Evolutionary conservation across 1,140 invertebrate genomes (phyloP), one percentile per base, ranked within the genome.

Genomic region (Tetragonula clypearis): DNA sequence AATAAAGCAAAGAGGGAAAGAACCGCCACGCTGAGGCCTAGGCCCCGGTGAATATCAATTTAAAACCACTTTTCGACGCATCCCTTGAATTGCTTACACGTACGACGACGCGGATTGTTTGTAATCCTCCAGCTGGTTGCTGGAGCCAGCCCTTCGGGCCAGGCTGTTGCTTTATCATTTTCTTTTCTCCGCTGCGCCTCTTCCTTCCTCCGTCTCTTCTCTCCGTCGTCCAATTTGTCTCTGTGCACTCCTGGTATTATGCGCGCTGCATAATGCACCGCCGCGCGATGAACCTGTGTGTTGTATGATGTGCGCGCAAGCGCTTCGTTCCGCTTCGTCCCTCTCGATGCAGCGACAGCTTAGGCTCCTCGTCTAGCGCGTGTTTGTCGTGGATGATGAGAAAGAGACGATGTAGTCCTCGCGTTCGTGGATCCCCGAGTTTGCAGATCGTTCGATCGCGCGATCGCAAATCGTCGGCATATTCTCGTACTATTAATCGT

Each of bases 151-250:
- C 62, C 9, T 21, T 41, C 21, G 73, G 35, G 9, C 60, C 58
- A 23, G 21, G 41, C 55, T 19, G 79, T 73, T 79, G 77, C 83
- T 85, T 80, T 85, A 85, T 85, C 80, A 81, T 85, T 85, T 85
- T 60, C 78, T 85, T 85, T 58, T 69, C 26, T 66, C 14, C 26
- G n/a, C 26, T 26, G 66, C 60, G 53, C 55, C n/a, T 19, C 17
- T 19, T 1, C 19, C 8, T 2, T 17, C 65, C 2, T 8, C 35
- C 35, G 3, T 35, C 35, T n/a, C 19, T 30, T 3, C 69, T 49
- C 58, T 21, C n/a, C 73, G 49, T n/a, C 76, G 56, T 62, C 17
- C 82, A 82, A 84, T 84, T 84, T 79, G 82, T 79, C 76, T 79
- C 74, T 21, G 30, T 49, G 62, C 49, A 11, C n/a, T 15, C 19